Base-by-base conservation (phyloP, 2,113 vertebrate genomes). In the Vulpes lagopus region DNA sequence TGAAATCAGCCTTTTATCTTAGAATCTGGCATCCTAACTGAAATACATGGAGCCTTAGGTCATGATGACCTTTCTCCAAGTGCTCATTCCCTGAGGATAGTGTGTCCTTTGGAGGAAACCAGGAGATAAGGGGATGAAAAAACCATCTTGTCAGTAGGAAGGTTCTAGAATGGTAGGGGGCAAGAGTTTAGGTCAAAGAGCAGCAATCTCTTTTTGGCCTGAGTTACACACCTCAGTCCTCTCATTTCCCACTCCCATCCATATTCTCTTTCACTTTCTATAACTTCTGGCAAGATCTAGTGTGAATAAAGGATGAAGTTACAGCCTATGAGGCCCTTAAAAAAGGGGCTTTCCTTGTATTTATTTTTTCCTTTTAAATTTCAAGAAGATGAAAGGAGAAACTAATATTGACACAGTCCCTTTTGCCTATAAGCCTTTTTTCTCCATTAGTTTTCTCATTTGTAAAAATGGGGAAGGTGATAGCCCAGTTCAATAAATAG, bases 341-440 rank as follows among this genome's bases (percentile, higher is more conserved):
- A 35, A 80, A 57, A 89, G 65, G 65, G 65, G 73, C 60, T 92
- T 81, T 59, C 60, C 25, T 60, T 94, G 1, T 23, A 27, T 69
- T 51, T 64, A 80, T 80, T 67, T 69, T 97, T 89, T 74, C 17
- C 57, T 96, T 85, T 82, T 64, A 81, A 51, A 94, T 96, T 76
- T 95, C 71, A 67, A 60, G 15, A 83, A 60, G 57, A 65, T 38
- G 51, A 81, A 87, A 88, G 69, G 51, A 76, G 16, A 91, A 92
- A 57, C 2, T 17, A 92, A 55, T 53, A 92, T 85, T 79, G 59
- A 59, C 4, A 65, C 8, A 57, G 35, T 32, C 11, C 8, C 27
- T 6, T 94, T 74, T 69, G 59, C n/a, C 38, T 51, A 25, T 5
- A 80, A 87, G 87, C 43, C 55, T 35, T 49, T 81, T 51, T 17